Evolutionary conservation across 92 coral and sea anemone species (phyloP).

Genomic region (Virgularia gustaviana): DNA sequence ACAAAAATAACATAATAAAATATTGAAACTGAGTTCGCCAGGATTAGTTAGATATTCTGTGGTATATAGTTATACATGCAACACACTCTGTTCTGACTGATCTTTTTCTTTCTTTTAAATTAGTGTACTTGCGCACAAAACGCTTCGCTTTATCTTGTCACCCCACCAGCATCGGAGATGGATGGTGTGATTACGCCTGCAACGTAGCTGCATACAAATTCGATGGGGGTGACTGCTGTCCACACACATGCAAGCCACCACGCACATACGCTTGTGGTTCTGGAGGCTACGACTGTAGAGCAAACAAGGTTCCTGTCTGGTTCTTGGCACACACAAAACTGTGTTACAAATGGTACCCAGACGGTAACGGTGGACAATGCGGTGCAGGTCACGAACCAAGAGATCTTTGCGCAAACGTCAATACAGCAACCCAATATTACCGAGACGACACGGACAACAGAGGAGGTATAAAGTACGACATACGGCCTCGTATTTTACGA

Average conservation of each 20-base stretch:
- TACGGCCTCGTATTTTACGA: too few relatives aligned
- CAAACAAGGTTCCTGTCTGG: conserved; percentile 20
- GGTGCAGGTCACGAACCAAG: conserved; percentile 10
- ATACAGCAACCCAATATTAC: conserved; percentile 11
- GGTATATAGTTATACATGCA: too few relatives aligned
- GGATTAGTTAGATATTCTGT: too few relatives aligned
- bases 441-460: conserved; percentile 31
- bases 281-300: conserved; percentile 27
- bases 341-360: conserved; percentile 25
- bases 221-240: conserved; percentile 37
- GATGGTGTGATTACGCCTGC: conserved; percentile 40
- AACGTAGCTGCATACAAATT: conserved; percentile 12
- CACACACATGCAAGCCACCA: conserved; percentile 13
- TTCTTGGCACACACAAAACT: conserved; percentile 24
- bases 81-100: too few relatives aligned
- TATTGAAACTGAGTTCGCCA: too few relatives aligned
- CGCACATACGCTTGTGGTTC: conserved; percentile 10
- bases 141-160: not conserved
- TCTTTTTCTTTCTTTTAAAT: not conserved
- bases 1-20: too few relatives aligned
- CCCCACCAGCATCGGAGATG: conserved; percentile 19
- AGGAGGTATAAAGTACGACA: too few relatives aligned
- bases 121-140: conserved; percentile 21
- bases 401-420: conserved; percentile 10
- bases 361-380: conserved; percentile 15